Percentiles rank a stretch among this genome's conserved stretches.
Evolutionary conservation across 2,888 invertebrate species (phyloP).

Genomic region (Plebejus anna): DNA sequence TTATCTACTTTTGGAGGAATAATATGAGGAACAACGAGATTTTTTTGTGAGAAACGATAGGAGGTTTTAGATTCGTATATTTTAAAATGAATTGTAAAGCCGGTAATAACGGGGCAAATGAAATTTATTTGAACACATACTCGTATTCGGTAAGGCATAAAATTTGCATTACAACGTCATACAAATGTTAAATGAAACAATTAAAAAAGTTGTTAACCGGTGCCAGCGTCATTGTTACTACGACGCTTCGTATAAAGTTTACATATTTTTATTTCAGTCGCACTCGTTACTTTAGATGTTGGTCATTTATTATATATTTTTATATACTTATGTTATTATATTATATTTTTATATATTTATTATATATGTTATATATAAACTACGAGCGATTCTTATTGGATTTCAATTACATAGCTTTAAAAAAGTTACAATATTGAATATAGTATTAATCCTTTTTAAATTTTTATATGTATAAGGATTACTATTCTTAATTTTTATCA

Average conservation of each 20-base stretch:
- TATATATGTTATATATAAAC: no score
- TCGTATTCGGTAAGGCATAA: not conserved
- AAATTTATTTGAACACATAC: slow-evolving; percentile 8
- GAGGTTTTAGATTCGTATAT: not conserved
- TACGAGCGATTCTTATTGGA: not conserved
- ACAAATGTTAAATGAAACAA: slow-evolving; percentile 25
- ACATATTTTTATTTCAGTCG: slow-evolving; percentile 20
- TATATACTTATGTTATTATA: no score
- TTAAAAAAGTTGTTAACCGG: slow-evolving; percentile 23
- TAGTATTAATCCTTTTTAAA: not conserved
- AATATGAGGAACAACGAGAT: no score
- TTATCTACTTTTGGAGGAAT: not conserved
- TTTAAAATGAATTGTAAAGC: not conserved
- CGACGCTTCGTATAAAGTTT: slow-evolving; percentile 13
- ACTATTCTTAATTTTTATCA: no score
- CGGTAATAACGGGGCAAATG: not conserved
- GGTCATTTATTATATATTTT: not conserved
- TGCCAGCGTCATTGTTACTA: slow-evolving; percentile 15
- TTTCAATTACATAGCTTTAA: no score
- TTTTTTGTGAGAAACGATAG: not conserved
- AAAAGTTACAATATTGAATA: not conserved
- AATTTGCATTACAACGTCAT: slow-evolving; percentile 25
- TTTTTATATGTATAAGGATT: not conserved
- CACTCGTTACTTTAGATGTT: slow-evolving; percentile 12
- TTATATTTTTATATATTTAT: no score